Evolutionary conservation across 2,797 vertebrate genomes (phyloP), one percentile per base, ranked within the genome.

Genomic region (Threskiornis aethiopicus): DNA sequence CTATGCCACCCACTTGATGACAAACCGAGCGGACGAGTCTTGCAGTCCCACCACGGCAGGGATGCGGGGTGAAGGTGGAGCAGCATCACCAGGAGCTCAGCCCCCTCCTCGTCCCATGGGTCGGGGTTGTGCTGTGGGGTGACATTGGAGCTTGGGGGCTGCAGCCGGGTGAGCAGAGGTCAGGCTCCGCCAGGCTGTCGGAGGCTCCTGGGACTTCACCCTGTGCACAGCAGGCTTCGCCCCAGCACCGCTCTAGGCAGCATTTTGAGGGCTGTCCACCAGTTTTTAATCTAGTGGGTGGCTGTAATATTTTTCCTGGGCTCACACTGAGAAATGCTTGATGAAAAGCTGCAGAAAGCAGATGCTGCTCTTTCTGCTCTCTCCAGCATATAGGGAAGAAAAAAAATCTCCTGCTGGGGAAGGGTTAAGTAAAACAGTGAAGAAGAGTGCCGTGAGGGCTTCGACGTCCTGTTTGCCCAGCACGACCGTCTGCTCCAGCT

Each of bases 51-150:
- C 51, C 55, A 1, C 0, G 6, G n/a, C 49, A n/a, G 31, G 26
- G 44, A 20, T 33, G 24, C 0, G 1, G 24, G 22, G 13, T 16
- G 64, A 41, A 58, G 21, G 42, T 18, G 44, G 35, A 62, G n/a
- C 19, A 71, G 35, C 51, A 51, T 13, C 54, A 47, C 46, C 59
- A 84, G 71, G 41, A 84, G 22, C 29, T 77, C 42, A 35, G 29
- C 11, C 19, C 18, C 18, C n/a, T 72, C n/a, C 11, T 57, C 0
- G 0, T 35, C 10, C 44, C 29, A 3, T 5, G 33, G 62, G 11
- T 28, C 0, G 0, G 37, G 33, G 18, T 13, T 41, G 8, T 28
- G 42, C 16, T 10, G 11, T 24, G 26, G 37, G 44, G n/a, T 65
- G 51, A 44, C 19, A 39, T 2, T 64, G 0, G 0, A 28, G 28